phyloP scores from a whole-genome alignment of 2,888 invertebrate species.

The Craniophora ligustri region DNA sequence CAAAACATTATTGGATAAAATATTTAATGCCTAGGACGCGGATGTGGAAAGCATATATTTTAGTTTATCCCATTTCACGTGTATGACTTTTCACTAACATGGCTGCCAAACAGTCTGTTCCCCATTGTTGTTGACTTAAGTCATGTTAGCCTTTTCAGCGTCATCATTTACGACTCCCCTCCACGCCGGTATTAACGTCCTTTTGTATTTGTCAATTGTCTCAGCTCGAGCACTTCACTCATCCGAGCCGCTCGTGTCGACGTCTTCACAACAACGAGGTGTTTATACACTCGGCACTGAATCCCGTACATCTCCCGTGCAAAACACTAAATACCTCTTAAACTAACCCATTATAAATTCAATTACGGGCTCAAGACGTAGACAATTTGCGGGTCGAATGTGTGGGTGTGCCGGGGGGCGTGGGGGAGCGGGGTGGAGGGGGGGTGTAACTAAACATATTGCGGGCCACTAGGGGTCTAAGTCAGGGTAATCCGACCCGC shows the following conservation, averaged over 20 bases:
- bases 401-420: conserved; percentile 44
- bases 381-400: conserved; percentile 76
- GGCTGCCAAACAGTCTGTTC: neutral
- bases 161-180: neutral
- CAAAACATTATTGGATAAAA: too few species aligned
- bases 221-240: neutral
- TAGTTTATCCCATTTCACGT: too few species aligned
- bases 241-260: conserved; percentile 5
- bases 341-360: conserved; percentile 87
- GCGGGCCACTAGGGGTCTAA: conserved; percentile 73
- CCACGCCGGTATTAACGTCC: neutral
- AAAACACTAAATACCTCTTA: conserved; percentile 81
- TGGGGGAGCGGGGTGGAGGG: conserved; percentile 22
- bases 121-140: neutral
- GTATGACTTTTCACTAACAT: too few species aligned
- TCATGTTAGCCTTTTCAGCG: too few species aligned
- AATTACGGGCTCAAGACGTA: conserved; percentile 82
- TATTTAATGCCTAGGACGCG: too few species aligned
- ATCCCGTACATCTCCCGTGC: conserved; percentile 53
- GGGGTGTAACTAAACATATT: conserved; percentile 75
- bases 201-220: conserved; percentile 11
- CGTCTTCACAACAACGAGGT: conserved; percentile 39
- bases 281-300: conserved; percentile 44
- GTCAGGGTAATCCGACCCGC: conserved; percentile 73
- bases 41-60: too few species aligned